Evolutionary conservation across 2,888 invertebrate genomes (phyloP).

Genomic region (Allygus modestus): DNA sequence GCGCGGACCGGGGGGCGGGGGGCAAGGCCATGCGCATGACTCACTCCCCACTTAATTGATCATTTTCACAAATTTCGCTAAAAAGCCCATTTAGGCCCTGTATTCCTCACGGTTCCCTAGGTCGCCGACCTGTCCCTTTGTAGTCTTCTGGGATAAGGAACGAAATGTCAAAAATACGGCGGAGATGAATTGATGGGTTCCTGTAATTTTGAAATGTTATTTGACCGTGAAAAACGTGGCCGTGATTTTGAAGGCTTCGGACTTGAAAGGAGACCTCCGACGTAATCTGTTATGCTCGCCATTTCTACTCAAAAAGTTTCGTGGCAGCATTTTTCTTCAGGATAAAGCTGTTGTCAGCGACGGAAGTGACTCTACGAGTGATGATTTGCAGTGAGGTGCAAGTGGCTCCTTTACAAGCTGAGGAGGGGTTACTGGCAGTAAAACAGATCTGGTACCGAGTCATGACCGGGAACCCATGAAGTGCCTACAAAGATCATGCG

Average conservation of each 20-base stretch:
- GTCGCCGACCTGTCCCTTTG: background rate
- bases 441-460: no score
- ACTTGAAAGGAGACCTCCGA: background rate
- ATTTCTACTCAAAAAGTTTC: no score
- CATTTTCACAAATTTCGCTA: constrained; percentile 36
- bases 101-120: background rate
- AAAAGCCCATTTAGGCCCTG: constrained; percentile 15
- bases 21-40: constrained; percentile 45
- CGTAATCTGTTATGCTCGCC: no score
- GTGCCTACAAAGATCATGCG: no score
- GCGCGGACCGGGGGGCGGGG: background rate
- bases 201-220: background rate
- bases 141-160: background rate
- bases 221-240: background rate
- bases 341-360: no score
- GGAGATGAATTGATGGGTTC: background rate
- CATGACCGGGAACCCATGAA: no score
- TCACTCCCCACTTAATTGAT: constrained; percentile 30
- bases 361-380: no score
- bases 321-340: no score
- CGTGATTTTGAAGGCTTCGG: background rate
- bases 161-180: background rate
- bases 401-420: no score
- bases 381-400: no score
- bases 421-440: no score